Base-by-base conservation (phyloP, 2,113 vertebrate species). In the Sus scrofa region DNA sequence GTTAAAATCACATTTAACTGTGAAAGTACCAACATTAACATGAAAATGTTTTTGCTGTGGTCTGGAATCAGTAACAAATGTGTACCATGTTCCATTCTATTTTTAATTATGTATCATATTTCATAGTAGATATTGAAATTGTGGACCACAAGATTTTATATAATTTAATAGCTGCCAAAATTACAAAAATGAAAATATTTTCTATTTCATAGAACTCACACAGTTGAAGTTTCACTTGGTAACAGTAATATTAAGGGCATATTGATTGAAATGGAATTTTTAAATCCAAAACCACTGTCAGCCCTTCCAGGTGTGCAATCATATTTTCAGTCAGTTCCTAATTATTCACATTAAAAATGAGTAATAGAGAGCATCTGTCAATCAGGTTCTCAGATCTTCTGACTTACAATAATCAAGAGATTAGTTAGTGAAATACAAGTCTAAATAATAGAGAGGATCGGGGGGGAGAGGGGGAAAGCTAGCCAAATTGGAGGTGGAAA, bases 1-100 rank as follows among this genome's bases (percentile, higher is more conserved):
- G 24, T 70, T 44, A 54, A 95, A 58, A 86, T 97, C 74, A 96
- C 30, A 60, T 97, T 97, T 97, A 98, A 98, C 94, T 96, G 90
- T 97, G 97, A 96, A 89, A 93, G 32, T 15, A 90, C 86, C 1
- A 0, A 83, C 18, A 96, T 74, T 89, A 91, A 83, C 44, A 62
- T 14, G 30, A 92, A 73, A 62, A 97, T 95, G 54, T 89, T 82
- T 96, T 96, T 95, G 34, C 54, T 56, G 12, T 3, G 3, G 54
- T 86, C 75, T 89, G 37, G 9, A 96, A 71, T 89, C 78, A 71
- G 67, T 30, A 89, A 84, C 81, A 32, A 82, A 58, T 71, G 86
- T 81, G 24, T 79, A 39, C 22, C 26, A 26, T 81, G 37, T 62
- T 75, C 37, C 50, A 91, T 86, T 89, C 24, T 9, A 0, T 60